These are phyloP conservation scores for Saccostrea cuccullata DNA, from an alignment of 1,140 invertebrate species.

Conservation along the genomic window DNA sequence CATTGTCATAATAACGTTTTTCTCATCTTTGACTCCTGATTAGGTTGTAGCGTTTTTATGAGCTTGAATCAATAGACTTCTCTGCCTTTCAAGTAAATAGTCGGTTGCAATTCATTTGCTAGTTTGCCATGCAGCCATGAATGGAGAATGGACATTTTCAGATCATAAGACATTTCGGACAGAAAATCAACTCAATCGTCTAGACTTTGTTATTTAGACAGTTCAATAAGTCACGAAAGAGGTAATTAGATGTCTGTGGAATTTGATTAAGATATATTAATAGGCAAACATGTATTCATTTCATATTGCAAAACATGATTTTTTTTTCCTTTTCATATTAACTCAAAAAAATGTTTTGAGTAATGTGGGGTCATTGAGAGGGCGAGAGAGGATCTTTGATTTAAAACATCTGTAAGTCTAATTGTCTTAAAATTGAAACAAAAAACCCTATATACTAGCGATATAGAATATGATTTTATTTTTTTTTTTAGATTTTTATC, in stretches of 20 bases:
- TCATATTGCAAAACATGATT: no score
- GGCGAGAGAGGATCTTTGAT: no score
- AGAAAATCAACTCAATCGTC: background rate
- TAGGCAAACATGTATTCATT: no score
- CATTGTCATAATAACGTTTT: background rate
- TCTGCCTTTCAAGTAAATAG: background rate
- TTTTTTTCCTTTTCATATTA: no score
- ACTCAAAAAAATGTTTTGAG: no score
- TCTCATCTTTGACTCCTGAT: background rate
- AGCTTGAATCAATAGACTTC: background rate
- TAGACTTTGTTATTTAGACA: background rate
- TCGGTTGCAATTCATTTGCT: background rate
- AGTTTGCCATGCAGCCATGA: background rate
- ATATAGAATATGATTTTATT: no score
- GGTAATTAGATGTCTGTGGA: background rate
- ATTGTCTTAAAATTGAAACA: no score
- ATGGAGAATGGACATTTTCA: background rate
- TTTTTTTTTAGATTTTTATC: no score
- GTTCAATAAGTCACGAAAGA: background rate
- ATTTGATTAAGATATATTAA: no score
- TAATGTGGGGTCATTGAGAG: no score
- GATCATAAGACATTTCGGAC: background rate
- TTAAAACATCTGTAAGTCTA: no score
- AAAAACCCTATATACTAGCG: no score
- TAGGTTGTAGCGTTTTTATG: background rate